Conservation (phyloP, 2,113 vertebrate species). For the Ondatra zibethicus region DNA sequence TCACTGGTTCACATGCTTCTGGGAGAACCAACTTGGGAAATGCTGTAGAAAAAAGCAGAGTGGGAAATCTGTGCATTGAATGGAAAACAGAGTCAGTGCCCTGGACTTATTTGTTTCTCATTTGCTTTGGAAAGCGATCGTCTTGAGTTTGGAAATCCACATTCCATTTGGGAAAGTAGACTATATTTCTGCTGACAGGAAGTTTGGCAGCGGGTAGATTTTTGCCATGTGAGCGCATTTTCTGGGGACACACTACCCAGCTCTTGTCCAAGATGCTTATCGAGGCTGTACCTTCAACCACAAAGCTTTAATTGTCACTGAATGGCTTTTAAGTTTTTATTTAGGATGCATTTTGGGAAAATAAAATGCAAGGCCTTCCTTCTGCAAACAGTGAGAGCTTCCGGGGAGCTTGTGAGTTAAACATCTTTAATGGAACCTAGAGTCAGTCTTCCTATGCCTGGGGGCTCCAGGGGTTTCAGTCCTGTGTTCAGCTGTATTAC, state of each 20-base stretch:
- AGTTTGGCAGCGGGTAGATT: constrained; percentile 33
- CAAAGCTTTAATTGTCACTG: not conserved
- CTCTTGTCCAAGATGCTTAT: not conserved
- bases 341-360: constrained; percentile 57
- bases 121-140: constrained; percentile 69
- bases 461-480: not conserved
- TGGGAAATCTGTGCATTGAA: not conserved
- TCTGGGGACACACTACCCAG: constrained; percentile 11
- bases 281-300: not conserved
- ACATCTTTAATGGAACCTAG: not conserved
- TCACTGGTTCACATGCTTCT: not conserved
- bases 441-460: not conserved
- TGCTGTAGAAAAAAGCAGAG: not conserved
- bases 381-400: not conserved
- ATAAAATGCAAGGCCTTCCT: not conserved
- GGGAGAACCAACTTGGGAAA: not conserved
- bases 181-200: constrained; percentile 52
- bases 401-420: not conserved
- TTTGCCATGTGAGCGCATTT: constrained; percentile 52
- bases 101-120: constrained; percentile 72
- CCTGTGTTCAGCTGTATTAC: constrained; percentile 11
- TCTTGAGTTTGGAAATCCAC: constrained; percentile 57
- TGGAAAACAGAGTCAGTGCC: constrained; percentile 5
- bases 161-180: constrained; percentile 57
- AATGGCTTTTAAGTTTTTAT: constrained; percentile 47